A percentile compares a stretch with the other conserved stretches of the same genome.
phyloP scores from a whole-genome alignment of 2,797 vertebrate species.

The Xenops minutus region DNA sequence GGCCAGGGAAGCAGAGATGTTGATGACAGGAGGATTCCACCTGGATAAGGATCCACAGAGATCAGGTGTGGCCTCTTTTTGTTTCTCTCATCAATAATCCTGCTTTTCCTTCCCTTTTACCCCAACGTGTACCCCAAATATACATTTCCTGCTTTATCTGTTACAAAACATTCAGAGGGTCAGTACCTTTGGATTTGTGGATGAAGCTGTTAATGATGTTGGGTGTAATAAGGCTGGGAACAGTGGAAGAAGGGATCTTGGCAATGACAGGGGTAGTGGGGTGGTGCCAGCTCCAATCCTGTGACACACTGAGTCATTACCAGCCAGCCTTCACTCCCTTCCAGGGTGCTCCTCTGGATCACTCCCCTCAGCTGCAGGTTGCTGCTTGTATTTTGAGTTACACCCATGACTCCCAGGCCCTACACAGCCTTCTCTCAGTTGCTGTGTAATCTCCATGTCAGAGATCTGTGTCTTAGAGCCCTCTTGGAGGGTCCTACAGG shows the following conservation, averaged over 20 bases:
- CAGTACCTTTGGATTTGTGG: background rate
- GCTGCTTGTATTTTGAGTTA: background rate
- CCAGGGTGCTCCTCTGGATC: background rate
- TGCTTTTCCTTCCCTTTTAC: background rate
- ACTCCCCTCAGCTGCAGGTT: background rate
- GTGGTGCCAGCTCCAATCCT: background rate
- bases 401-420: background rate
- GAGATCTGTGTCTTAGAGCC: rapidly evolving
- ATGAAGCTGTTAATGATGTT: background rate
- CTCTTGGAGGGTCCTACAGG: background rate
- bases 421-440: background rate
- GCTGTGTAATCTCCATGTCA: background rate
- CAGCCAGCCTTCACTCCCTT: background rate
- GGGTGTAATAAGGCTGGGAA: background rate
- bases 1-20: constrained; percentile 91
- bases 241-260: background rate
- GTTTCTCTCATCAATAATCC: background rate
- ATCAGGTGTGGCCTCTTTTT: constrained; percentile 78
- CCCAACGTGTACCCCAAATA: background rate
- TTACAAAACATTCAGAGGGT: background rate
- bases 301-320: background rate
- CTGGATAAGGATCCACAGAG: constrained; percentile 84
- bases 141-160: background rate
- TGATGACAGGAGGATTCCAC: constrained; percentile 79
- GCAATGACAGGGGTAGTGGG: background rate